Evolutionary conservation across 1,140 invertebrate species (phyloP).

Genomic region (Theocolax elegans): DNA sequence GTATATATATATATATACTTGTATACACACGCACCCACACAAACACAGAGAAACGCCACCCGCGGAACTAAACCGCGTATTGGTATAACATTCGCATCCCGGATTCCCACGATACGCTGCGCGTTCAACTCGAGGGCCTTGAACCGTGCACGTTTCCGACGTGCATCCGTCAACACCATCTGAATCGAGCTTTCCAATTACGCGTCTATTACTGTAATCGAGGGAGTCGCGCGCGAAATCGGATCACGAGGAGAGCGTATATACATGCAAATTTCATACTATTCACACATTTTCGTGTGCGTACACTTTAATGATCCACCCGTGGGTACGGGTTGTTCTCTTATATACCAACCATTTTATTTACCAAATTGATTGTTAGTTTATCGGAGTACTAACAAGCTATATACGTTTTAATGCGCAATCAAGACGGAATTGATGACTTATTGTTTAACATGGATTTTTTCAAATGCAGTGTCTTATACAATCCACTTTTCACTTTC

Average conservation of each 20-base stretch:
- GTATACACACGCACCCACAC: too few relatives aligned
- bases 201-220: conserved; percentile 12
- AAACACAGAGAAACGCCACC: too few relatives aligned
- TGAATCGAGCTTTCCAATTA: background rate
- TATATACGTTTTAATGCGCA: too few relatives aligned
- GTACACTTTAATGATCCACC: background rate
- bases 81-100: conserved; percentile 5
- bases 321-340: too few relatives aligned
- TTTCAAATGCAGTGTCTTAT: too few relatives aligned
- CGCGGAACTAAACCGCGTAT: too few relatives aligned
- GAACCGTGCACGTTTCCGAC: conserved; percentile 8
- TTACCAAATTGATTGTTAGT: too few relatives aligned
- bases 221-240: background rate
- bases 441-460: too few relatives aligned
- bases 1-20: background rate
- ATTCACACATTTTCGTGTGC: background rate
- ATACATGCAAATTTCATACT: background rate
- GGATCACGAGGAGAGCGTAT: background rate
- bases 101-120: conserved; percentile 27
- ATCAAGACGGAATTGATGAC: too few relatives aligned
- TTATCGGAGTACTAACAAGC: too few relatives aligned
- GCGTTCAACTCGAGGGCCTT: background rate
- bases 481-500: too few relatives aligned
- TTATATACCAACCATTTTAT: too few relatives aligned
- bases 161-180: background rate